Conservation (phyloP, 2,797 vertebrate genomes). For the Heliangelus exortis region DNA sequence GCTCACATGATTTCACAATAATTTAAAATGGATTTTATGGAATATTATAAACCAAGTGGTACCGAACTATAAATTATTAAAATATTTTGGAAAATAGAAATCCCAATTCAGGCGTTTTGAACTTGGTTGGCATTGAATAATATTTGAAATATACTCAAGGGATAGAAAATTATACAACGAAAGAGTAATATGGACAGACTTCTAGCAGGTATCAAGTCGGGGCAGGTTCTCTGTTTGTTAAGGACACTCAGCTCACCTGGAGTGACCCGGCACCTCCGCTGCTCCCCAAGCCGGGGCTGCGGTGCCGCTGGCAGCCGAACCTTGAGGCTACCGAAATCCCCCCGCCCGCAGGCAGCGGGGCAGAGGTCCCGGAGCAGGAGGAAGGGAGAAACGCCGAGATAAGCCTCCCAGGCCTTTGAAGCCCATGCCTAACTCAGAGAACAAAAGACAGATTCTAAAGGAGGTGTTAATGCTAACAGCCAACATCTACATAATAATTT, state of each 20-base stretch:
- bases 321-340: background rate
- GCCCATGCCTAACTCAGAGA: background rate
- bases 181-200: background rate
- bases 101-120: background rate
- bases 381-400: background rate
- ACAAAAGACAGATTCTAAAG: slow-evolving; percentile 21
- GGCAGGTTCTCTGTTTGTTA: background rate
- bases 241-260: rapidly evolving
- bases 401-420: slow-evolving; percentile 1
- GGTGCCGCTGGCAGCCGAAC: rapidly evolving
- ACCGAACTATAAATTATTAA: background rate
- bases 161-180: background rate
- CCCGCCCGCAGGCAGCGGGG: background rate
- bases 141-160: background rate
- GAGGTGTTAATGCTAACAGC: slow-evolving; percentile 16
- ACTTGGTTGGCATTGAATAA: background rate
- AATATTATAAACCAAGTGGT: background rate
- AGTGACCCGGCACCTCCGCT: rapidly evolving
- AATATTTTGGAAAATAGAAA: background rate
- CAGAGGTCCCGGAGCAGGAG: background rate
- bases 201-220: background rate
- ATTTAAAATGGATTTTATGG: background rate
- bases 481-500: slow-evolving; percentile 6
- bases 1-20: background rate
- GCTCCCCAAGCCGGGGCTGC: background rate